These are phyloP conservation scores for Orthosia gothica DNA, from an alignment of 2,888 invertebrate species.

Conservation along the genomic window DNA sequence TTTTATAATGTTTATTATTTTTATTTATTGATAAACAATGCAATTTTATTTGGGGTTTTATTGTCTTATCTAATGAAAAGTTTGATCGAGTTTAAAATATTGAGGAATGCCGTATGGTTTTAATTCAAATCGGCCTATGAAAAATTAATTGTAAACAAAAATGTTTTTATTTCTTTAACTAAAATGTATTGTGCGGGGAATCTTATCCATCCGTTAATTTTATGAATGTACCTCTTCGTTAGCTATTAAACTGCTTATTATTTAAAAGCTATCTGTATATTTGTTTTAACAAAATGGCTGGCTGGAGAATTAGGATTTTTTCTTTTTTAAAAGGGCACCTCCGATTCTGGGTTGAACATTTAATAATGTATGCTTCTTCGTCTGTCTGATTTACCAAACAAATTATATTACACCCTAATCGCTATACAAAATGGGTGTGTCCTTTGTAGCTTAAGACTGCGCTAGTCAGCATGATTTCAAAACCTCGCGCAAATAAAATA, in stretches of 20 bases:
- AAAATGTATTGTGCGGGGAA: not conserved
- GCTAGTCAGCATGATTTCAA: not conserved
- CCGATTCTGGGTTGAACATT: not conserved
- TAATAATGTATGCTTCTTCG: not conserved
- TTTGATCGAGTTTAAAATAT: slow-evolving; percentile 10
- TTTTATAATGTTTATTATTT: slow-evolving; percentile 13
- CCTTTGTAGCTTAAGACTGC: slow-evolving; percentile 4
- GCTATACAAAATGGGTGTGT: not conserved
- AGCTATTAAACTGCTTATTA: not conserved
- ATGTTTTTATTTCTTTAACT: not conserved
- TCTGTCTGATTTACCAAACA: not conserved
- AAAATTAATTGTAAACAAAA: not conserved
- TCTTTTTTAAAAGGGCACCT: not conserved
- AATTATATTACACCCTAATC: not conserved
- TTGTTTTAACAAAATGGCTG: not conserved
- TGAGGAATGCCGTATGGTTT: slow-evolving; percentile 4
- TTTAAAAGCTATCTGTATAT: not conserved
- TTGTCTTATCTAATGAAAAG: not conserved
- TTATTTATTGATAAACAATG: slow-evolving; percentile 10
- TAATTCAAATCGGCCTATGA: slow-evolving; percentile 5
- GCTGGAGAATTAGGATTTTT: not conserved
- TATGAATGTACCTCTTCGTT: not conserved
- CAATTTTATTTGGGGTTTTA: slow-evolving; percentile 1
- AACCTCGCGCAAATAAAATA: not conserved
- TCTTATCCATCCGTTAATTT: not conserved